These are phyloP conservation scores for Leucopternis melanops DNA, from an alignment of 2,113 vertebrate genomes.

Conservation along the genomic window DNA sequence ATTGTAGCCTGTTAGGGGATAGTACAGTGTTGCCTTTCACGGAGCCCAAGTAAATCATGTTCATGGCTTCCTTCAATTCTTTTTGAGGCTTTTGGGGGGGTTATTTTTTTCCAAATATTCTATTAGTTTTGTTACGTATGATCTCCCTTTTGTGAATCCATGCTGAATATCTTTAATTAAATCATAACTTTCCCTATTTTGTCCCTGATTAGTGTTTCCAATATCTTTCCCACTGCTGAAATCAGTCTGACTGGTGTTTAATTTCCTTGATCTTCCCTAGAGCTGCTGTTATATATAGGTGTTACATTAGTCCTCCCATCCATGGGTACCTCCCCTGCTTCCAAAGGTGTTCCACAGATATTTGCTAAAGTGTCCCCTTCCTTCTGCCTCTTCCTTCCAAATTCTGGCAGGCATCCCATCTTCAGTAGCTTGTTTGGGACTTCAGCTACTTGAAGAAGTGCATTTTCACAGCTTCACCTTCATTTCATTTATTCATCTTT, in stretches of 20 bases:
- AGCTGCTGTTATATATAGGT: constrained; percentile 61
- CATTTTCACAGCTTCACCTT: background rate
- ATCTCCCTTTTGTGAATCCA: constrained; percentile 78
- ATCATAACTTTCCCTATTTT: constrained; percentile 78
- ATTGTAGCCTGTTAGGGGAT: constrained; percentile 33
- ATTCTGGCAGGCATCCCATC: background rate
- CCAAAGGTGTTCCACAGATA: background rate
- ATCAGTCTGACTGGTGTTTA: constrained; percentile 70
- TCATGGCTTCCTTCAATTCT: constrained; percentile 54
- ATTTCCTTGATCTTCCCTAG: constrained; percentile 69
- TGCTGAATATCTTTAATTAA: constrained; percentile 83
- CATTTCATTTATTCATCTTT: background rate
- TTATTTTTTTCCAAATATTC: constrained; percentile 68
- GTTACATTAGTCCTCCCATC: constrained; percentile 36
- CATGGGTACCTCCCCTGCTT: background rate
- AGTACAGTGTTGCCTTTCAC: constrained; percentile 23
- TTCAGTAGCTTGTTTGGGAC: background rate
- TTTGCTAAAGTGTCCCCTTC: background rate
- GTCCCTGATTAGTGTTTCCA: constrained; percentile 75
- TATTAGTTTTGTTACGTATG: constrained; percentile 76
- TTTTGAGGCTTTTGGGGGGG: constrained; percentile 17
- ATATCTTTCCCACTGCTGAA: constrained; percentile 70
- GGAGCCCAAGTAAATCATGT: constrained; percentile 55
- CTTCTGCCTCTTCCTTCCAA: background rate
- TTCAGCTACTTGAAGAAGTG: background rate